Evolutionary conservation across 35 echinoderm and acorn worm genomes (phyloP), one percentile per base, ranked within the genome.

Genomic region (Apostichopus japonicus): DNA sequence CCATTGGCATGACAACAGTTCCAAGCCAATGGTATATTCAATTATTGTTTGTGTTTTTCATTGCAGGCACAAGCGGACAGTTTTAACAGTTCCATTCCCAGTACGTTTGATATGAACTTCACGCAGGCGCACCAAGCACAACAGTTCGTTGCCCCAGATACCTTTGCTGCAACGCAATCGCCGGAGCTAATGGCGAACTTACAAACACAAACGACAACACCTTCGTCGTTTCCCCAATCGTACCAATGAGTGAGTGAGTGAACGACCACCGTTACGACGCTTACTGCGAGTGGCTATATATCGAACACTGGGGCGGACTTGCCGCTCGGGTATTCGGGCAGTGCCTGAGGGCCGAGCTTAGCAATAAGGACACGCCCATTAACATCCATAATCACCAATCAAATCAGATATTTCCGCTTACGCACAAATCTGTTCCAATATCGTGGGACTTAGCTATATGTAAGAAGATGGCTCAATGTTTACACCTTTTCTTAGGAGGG

Each of bases 31-130:
- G 33, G 4, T 44, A 44, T 44, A 44, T 44, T 4, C 33, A 44
- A 44, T 61, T 61, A 8, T 75, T 75, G 5, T 75, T 75, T 6
- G 0, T 0, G 5, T 75, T 75, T 24, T 19, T 5, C 5, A 23
- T 89, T 72, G 5, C 63, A 89, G 86, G 86, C 86, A 89, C 86
- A 89, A 72, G 86, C 86, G 72, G 86, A 89, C 86, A 73, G 86
- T 52, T 89, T 89, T 27, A 89, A 89, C 14, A 67, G 63, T 23
- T 65, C 86, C 23, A 67, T 89, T 53, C 86, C 86, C 14, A 63
- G 56, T 14, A 24, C 63, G 17, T 89, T 89, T 73, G 86, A 89
- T 54, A 89, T 89, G 86, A 89, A 89, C 25, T 89, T 89, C 25
- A 73, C 86, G 86, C 86, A 67, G 23, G 86, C 86, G 24, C 86